Evolutionary conservation across 2,888 invertebrate species (phyloP).

Genomic region (Patella depressa): DNA sequence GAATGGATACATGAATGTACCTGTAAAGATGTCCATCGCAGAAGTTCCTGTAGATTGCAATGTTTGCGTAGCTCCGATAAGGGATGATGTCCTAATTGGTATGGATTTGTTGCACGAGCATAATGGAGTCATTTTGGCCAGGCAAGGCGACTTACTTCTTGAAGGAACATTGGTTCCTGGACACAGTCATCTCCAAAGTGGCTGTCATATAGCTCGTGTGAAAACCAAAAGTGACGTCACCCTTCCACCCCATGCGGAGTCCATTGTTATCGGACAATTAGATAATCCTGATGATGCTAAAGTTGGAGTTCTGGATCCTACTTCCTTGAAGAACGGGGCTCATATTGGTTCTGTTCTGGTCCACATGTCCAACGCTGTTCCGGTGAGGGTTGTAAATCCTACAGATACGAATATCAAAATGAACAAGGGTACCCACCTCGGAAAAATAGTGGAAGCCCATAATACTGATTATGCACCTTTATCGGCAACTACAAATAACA

Average conservation of each 20-base stretch:
- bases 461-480: neutral
- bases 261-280: neutral
- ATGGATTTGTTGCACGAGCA: neutral
- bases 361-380: neutral
- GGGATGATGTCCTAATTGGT: neutral
- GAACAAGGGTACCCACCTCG: neutral
- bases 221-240: neutral
- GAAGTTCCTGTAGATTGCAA: neutral
- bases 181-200: neutral
- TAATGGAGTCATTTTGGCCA: neutral
- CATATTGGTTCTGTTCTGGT: neutral
- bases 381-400: neutral
- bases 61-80: neutral
- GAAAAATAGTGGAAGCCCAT: neutral
- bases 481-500: too few relatives aligned
- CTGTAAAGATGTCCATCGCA: neutral
- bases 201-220: neutral
- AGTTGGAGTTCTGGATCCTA: slow-evolving; percentile 6
- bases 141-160: neutral
- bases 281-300: neutral
- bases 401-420: neutral
- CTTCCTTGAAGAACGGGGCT: neutral
- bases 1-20: neutral
- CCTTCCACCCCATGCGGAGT: neutral
- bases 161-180: neutral